These are phyloP conservation scores for Cirrhinus mrigala DNA, from an alignment of 2,797 vertebrate species.

Conservation along the genomic window DNA sequence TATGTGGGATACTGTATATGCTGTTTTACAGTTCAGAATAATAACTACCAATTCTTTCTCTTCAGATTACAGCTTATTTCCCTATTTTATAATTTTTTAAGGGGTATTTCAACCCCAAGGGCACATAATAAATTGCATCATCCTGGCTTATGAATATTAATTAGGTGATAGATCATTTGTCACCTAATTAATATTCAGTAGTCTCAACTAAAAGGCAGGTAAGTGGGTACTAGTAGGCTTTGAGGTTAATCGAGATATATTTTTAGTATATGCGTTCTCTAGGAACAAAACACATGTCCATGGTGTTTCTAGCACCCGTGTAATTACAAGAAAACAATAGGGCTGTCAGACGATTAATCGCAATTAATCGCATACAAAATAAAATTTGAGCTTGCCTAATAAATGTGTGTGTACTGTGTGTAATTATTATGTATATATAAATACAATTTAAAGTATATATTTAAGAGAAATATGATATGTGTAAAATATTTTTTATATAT, in stretches of 20 bases:
- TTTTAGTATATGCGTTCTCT: not conserved
- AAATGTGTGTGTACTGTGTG: too few relatives aligned
- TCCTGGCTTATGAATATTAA: slow-evolving; percentile 8
- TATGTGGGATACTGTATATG: too few relatives aligned
- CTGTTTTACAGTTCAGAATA: slow-evolving; percentile 5
- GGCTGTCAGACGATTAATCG: too few relatives aligned
- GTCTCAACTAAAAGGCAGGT: not conserved
- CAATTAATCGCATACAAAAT: too few relatives aligned
- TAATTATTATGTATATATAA: too few relatives aligned
- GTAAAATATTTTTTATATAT: too few relatives aligned
- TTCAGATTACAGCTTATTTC: not conserved
- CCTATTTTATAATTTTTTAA: not conserved
- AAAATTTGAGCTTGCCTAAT: too few relatives aligned
- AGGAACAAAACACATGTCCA: not conserved
- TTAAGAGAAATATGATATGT: too few relatives aligned
- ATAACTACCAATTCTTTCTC: not conserved
- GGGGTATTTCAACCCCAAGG: not conserved
- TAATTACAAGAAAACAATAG: not conserved
- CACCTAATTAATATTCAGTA: not conserved
- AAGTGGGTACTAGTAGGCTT: not conserved
- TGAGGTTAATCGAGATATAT: not conserved
- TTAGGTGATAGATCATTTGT: not conserved
- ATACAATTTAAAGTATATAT: too few relatives aligned
- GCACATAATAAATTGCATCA: not conserved
- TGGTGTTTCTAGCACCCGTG: not conserved